Evolutionary conservation across 2,797 vertebrate species (phyloP).

Genomic region (Erpetoichthys calabaricus): DNA sequence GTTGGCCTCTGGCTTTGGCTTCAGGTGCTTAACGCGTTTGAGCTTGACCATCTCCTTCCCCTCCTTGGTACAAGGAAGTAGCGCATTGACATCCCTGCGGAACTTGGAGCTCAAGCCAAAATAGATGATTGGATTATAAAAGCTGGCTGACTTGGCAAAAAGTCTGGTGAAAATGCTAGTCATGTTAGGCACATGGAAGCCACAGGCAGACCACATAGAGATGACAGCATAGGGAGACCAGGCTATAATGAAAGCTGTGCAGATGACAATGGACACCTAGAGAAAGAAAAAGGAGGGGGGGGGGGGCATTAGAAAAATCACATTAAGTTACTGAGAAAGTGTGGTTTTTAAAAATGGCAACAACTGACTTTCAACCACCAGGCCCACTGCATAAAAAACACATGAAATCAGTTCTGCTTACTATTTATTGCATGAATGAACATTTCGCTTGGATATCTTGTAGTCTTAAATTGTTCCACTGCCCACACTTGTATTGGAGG

Average conservation of each 20-base stretch:
- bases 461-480: no score
- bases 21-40: conserved; percentile 55
- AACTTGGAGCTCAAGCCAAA: conserved; percentile 80
- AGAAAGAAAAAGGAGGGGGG: conserved; percentile 10
- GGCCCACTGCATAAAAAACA: no score
- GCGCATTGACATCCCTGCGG: conserved; percentile 46
- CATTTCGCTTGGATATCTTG: no score
- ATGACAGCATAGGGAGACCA: conserved; percentile 86
- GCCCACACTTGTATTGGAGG: no score
- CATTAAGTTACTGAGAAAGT: no score
- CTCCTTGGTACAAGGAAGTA: conserved; percentile 52
- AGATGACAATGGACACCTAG: conserved; percentile 72
- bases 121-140: conserved; percentile 77
- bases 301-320: background rate
- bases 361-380: no score
- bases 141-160: conserved; percentile 73
- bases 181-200: conserved; percentile 56
- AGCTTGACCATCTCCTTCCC: conserved; percentile 51
- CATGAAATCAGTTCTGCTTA: no score
- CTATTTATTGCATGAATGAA: no score
- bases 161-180: conserved; percentile 72
- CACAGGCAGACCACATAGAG: conserved; percentile 76
- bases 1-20: conserved; percentile 40
- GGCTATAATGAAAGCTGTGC: conserved; percentile 67
- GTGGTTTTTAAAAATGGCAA: no score